Evolutionary conservation across 2,888 invertebrate species (phyloP).

Genomic region (Drosophila austrosaltans): DNA sequence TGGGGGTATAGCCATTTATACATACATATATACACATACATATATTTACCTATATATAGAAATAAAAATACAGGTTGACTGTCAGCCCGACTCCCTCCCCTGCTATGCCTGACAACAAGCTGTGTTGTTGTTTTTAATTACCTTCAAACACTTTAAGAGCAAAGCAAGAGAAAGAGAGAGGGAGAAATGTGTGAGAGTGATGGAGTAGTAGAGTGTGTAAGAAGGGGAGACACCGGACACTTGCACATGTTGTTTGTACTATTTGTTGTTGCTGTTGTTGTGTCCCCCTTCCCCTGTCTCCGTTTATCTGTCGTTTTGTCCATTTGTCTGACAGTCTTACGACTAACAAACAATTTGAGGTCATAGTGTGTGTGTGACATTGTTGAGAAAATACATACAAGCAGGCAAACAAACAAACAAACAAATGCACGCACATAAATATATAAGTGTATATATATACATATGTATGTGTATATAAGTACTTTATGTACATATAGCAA

Average conservation of each 20-base stretch:
- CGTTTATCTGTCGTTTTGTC: slow-evolving; percentile 19
- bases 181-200: not conserved
- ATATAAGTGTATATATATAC: not conserved
- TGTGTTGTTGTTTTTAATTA: slow-evolving; percentile 71
- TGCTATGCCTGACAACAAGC: slow-evolving; percentile 19
- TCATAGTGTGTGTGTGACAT: slow-evolving; percentile 60
- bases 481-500: not conserved
- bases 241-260: slow-evolving; percentile 44
- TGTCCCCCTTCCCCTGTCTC: not conserved
- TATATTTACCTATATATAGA: slow-evolving; percentile 52
- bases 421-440: not conserved
- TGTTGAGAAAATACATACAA: slow-evolving; percentile 54
- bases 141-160: slow-evolving; percentile 45
- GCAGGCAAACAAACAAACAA: not conserved
- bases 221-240: slow-evolving; percentile 32
- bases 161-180: not conserved
- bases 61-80: slow-evolving; percentile 67
- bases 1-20: not conserved
- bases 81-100: slow-evolving; percentile 2
- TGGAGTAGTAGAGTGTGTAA: not conserved
- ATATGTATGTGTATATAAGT: not conserved
- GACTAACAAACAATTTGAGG: slow-evolving; percentile 63
- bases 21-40: slow-evolving; percentile 6
- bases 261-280: slow-evolving; percentile 46
- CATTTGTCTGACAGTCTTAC: slow-evolving; percentile 24